Evolutionary conservation across 2,113 vertebrate species (phyloP).

Genomic region (Charadrius vociferus): DNA sequence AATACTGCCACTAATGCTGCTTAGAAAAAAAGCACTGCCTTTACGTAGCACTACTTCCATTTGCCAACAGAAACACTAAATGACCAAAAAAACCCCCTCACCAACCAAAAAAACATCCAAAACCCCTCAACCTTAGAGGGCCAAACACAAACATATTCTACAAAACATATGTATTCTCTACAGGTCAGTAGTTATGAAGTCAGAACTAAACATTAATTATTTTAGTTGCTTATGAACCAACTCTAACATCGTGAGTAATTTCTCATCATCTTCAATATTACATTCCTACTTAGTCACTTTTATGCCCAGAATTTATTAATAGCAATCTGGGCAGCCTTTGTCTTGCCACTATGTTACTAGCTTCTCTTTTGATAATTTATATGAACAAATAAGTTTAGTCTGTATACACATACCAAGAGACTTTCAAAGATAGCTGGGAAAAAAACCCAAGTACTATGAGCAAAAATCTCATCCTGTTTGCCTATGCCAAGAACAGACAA

Average conservation of each 20-base stretch:
- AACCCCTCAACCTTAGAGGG: neutral
- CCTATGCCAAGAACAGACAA: neutral
- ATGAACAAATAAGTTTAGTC: neutral
- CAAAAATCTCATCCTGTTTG: neutral
- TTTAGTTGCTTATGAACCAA: neutral
- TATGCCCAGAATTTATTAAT: neutral
- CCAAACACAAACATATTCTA: neutral
- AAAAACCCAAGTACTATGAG: neutral
- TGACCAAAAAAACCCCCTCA: fast-evolving
- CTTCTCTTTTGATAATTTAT: neutral
- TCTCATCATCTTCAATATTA: neutral
- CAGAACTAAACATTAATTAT: neutral
- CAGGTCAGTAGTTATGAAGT: neutral
- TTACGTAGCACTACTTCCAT: neutral
- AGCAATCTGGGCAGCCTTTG: neutral
- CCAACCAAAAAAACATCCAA: neutral
- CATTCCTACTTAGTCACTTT: neutral
- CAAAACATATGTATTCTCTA: neutral
- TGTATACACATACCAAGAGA: neutral
- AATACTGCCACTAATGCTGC: neutral
- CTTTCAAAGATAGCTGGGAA: neutral
- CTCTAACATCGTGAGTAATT: neutral
- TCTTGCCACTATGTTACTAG: neutral
- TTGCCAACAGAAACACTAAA: neutral
- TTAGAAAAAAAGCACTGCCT: neutral